Conservation (phyloP, 2,888 invertebrate genomes). For the Drosophila falleni region DNA sequence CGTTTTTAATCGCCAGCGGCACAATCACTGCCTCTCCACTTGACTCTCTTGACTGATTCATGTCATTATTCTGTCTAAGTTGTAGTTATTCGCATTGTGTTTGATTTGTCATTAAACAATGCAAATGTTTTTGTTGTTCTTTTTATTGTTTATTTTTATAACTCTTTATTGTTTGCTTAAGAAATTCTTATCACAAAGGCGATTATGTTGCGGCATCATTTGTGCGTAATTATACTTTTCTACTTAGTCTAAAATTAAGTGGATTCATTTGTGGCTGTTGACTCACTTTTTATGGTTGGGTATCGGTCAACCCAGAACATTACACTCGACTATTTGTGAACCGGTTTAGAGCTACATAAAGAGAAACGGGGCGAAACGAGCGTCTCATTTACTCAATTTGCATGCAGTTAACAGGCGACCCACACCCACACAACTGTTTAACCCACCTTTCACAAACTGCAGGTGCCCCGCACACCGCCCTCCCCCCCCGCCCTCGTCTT, state of each 20-base stretch:
- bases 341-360: conserved; percentile 34
- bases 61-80: conserved; percentile 40
- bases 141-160: not conserved
- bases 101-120: conserved; percentile 49
- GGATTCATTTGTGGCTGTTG: conserved; percentile 40
- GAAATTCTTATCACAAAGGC: conserved; percentile 34
- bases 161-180: conserved; percentile 21
- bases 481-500: not conserved
- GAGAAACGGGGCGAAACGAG: conserved; percentile 2
- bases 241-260: conserved; percentile 28
- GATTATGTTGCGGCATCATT: conserved; percentile 26
- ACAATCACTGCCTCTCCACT: conserved; percentile 18
- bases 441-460: conserved; percentile 34
- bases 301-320: conserved; percentile 31
- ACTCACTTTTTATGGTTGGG: conserved; percentile 52
- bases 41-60: conserved; percentile 67
- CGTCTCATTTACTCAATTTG: conserved; percentile 49
- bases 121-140: conserved; percentile 9
- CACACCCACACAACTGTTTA: conserved; percentile 44
- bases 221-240: conserved; percentile 29
- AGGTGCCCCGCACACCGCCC: conserved; percentile 1
- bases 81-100: conserved; percentile 18
- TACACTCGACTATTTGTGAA: conserved; percentile 12
- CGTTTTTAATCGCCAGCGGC: conserved; percentile 54
- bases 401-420: conserved; percentile 56